Evolutionary conservation across 2,888 invertebrate genomes (phyloP).

Genomic region (Sclerodermus sp.): DNA sequence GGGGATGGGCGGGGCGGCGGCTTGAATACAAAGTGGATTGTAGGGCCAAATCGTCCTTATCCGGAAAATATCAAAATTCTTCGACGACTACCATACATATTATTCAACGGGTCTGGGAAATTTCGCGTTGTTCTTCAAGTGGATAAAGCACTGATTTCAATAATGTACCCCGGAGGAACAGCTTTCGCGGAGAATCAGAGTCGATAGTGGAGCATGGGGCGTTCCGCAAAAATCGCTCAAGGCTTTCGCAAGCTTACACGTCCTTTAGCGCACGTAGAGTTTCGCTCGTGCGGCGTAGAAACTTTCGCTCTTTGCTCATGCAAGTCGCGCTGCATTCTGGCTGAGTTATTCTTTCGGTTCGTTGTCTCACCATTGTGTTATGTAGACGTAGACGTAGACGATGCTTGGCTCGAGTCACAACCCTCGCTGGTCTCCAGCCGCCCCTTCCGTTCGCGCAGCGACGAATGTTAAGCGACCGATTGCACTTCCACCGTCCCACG

Average conservation of each 20-base stretch:
- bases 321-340: conserved; percentile 45
- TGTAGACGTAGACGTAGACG: conserved; percentile 27
- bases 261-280: conserved; percentile 32
- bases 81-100: too few relatives aligned
- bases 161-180: too few relatives aligned
- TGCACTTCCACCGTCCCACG: conserved; percentile 25
- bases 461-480: conserved; percentile 43
- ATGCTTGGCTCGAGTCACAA: conserved; percentile 12
- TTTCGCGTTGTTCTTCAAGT: too few relatives aligned
- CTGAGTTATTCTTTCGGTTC: conserved; percentile 52
- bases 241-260: conserved; percentile 4
- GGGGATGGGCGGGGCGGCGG: too few relatives aligned
- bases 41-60: too few relatives aligned
- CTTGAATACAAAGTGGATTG: too few relatives aligned
- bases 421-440: conserved; percentile 17
- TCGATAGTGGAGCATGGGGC: too few relatives aligned
- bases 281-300: conserved; percentile 13
- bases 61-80: too few relatives aligned
- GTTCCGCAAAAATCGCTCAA: neutral
- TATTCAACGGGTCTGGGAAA: too few relatives aligned
- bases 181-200: too few relatives aligned
- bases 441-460: conserved; percentile 1
- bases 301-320: conserved; percentile 21
- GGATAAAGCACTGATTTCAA: too few relatives aligned
- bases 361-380: conserved; percentile 52